These are phyloP conservation scores for Drosophila incognita DNA, from an alignment of 2,888 invertebrate species.

Conservation along the genomic window DNA sequence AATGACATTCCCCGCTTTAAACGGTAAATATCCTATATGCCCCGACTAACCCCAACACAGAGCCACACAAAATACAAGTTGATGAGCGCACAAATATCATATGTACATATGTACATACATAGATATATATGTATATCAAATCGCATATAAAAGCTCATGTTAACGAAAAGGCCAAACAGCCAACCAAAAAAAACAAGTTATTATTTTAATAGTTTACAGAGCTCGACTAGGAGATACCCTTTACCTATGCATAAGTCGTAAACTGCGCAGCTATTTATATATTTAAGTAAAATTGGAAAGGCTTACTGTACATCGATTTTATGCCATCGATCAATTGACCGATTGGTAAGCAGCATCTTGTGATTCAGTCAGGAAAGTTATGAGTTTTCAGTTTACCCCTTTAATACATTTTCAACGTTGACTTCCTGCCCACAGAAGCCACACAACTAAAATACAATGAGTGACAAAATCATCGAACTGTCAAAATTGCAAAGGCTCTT, in stretches of 20 bases:
- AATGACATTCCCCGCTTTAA: slow-evolving; percentile 22
- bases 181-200: background rate
- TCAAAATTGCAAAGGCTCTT: background rate
- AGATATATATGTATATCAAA: background rate
- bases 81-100: background rate
- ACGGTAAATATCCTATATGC: slow-evolving; percentile 37
- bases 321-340: background rate
- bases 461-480: background rate
- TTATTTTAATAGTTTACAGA: background rate
- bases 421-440: slow-evolving; percentile 7
- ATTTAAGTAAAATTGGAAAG: background rate
- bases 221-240: background rate
- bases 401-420: background rate
- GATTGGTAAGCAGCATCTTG: background rate
- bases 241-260: background rate
- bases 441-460: background rate
- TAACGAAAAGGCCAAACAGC: background rate
- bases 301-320: background rate
- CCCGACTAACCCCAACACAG: background rate
- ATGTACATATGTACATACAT: background rate
- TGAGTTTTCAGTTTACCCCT: no score
- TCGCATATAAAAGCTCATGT: background rate
- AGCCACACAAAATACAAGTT: slow-evolving; percentile 10
- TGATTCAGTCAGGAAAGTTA: background rate
- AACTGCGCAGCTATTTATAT: background rate